A percentile compares a stretch with the other conserved stretches of the same genome.
These are phyloP conservation scores for Subanguina moxae DNA, from an alignment of 1,140 invertebrate species.

Conservation along the genomic window DNA sequence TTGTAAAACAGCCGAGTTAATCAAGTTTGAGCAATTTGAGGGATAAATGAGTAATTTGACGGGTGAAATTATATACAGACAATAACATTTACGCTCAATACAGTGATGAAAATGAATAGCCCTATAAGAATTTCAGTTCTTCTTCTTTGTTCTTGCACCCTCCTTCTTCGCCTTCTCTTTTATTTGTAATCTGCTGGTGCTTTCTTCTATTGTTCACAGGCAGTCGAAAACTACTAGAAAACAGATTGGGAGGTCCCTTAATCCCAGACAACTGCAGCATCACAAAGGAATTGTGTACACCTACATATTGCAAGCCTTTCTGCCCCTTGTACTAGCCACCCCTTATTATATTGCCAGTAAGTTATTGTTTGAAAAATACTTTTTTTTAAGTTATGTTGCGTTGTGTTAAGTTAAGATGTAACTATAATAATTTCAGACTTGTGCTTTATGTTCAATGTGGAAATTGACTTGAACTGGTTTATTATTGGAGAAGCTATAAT, in stretches of 20 bases:
- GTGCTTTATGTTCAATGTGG: slow-evolving; percentile 54
- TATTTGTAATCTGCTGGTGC: slow-evolving; percentile 48
- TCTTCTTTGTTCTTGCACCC: slow-evolving; percentile 50
- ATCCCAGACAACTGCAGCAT: slow-evolving; percentile 49
- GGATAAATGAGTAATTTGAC: too few species aligned
- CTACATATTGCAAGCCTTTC: slow-evolving; percentile 44
- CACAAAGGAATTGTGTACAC: slow-evolving; percentile 51
- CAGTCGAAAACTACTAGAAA: slow-evolving; percentile 55
- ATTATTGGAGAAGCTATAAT: slow-evolving; percentile 50
- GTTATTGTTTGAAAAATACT: slow-evolving; percentile 24
- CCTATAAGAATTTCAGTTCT: slow-evolving; percentile 40
- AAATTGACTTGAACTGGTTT: slow-evolving; percentile 48
- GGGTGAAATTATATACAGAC: too few species aligned
- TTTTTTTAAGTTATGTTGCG: neutral
- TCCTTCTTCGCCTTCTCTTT: slow-evolving; percentile 51
- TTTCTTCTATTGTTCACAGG: slow-evolving; percentile 47
- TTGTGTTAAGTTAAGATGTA: neutral
- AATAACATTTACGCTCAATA: too few species aligned
- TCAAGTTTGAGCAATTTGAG: too few species aligned
- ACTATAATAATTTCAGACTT: slow-evolving; percentile 30
- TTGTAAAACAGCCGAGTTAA: too few species aligned
- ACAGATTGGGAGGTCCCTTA: slow-evolving; percentile 47
- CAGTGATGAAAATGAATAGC: too few species aligned
- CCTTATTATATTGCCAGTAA: slow-evolving; percentile 53
- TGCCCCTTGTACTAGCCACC: slow-evolving; percentile 47